Evolutionary conservation across 2,888 invertebrate species (phyloP), one percentile per base, ranked within the genome.

Genomic region (Phymatocera aterrima): DNA sequence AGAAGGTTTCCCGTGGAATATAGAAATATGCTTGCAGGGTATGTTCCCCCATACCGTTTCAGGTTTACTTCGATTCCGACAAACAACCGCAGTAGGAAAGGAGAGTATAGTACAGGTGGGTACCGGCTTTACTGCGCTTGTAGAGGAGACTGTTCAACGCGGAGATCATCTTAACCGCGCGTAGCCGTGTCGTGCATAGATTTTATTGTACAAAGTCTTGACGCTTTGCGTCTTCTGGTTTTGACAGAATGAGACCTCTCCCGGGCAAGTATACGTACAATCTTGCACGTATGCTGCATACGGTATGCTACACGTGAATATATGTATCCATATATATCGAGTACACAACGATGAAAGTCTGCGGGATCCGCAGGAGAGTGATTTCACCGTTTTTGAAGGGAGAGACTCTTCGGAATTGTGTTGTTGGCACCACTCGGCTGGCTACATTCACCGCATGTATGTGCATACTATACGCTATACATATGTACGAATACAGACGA

Each of bases 181-280:
- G n/a, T n/a, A n/a, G n/a, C n/a, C 68, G 34, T 34, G 40, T 57
- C 37, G 31, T 28, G 37, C 57, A 57, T 43, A 31, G 57, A 60
- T 57, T 72, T 54, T 57, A 57, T 57, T 28, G 28, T 28, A 57
- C 31, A 51, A 51, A 70, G 8, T 31, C n/a, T 51, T n/a, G 24
- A 48, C 18, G 46, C 24, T 8, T 31, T 51, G 24, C 40, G n/a
- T 28, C 75, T 21, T 15, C 75, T 57, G 60, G 40, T 60, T 75
- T 54, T 75, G 57, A 75, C 75, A 24, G 75, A 75, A 75, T 60
- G 40, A 54, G n/a, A 75, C 74, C 34, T 37, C 18, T n/a, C n/a
- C n/a, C n/a, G n/a, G n/a, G n/a, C n/a, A n/a, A n/a, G n/a, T n/a
- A n/a, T n/a, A n/a, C n/a, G n/a, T n/a, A n/a, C n/a, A n/a, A n/a